Base-by-base conservation (phyloP, 2,888 invertebrate species). In the Maniola hyperantus region DNA sequence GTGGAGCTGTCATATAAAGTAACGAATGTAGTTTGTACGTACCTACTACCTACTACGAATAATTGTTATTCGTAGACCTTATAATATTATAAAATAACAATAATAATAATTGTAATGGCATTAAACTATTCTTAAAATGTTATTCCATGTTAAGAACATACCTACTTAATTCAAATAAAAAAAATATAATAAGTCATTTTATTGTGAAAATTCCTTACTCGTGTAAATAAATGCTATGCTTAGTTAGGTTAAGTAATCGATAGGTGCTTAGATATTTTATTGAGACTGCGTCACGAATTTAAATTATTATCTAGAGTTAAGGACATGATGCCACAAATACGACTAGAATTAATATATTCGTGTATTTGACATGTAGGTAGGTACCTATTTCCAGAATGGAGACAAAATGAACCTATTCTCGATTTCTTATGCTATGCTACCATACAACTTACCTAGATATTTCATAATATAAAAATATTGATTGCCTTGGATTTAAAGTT, bases 241-340 rank as follows among this genome's bases (percentile, higher is more conserved):
- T 76, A 75, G 74, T 61, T 60, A 72, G 51, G 65, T 69, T 77
- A 81, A 78, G 77, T 79, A 77, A 80, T 75, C 73, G 64, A 84
- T 89, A 88, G 89, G 88, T 89, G 88, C 88, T 88, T 88, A 85
- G 81, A 79, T 81, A 75, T 83, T 74, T 80, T 83, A 82, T 78
- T 85, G 88, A 91, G 91, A 91, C 91, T 91, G 90, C 83, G 71
- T 84, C 79, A 87, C 91, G 91, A 91, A 91, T 91, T 91, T 91
- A 91, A 87, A 89, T 85, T 77, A 77, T 74, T 73, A 73, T 70
- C 42, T 76, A 77, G 75, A 67, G 59, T 62, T 75, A 71, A 73
- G 68, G 65, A 69, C 66, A 71, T 61, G 48, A 72, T 71, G 70
- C 71, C 69, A 71, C 70, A 66, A 68, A 71, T 68, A 70, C 7